A percentile compares a stretch with the other conserved stretches of the same genome.
phyloP scores from a whole-genome alignment of 2,888 invertebrate species.

The Pyrocoelia pectoralis region DNA sequence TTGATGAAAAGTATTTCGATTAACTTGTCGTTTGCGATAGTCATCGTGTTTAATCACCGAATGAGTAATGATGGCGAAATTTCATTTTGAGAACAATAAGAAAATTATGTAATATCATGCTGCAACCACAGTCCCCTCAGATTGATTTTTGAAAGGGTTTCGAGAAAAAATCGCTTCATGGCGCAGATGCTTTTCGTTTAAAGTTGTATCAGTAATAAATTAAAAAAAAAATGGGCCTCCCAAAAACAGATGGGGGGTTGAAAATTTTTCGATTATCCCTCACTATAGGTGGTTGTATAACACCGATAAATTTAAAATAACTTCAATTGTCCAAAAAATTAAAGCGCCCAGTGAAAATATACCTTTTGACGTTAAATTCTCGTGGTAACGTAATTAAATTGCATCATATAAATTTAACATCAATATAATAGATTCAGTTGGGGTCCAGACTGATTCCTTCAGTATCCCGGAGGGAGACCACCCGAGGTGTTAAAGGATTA shows the following conservation, averaged over 20 bases:
- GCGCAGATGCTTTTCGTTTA: not conserved
- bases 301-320: not conserved
- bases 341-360: not conserved
- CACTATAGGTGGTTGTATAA: slow-evolving; percentile 7
- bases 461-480: slow-evolving; percentile 28
- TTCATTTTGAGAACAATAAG: not conserved
- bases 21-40: slow-evolving; percentile 1
- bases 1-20: not conserved
- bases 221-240: not conserved
- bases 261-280: slow-evolving; percentile 6
- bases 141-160: not conserved
- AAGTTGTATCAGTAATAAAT: not conserved
- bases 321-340: slow-evolving; percentile 1
- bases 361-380: not conserved
- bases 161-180: not conserved
- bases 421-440: not conserved
- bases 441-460: slow-evolving; percentile 12
- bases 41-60: not conserved
- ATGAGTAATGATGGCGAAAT: not conserved
- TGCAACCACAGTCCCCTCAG: not conserved
- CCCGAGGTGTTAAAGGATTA: slow-evolving; percentile 35
- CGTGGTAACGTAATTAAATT: slow-evolving; percentile 27
- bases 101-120: not conserved
- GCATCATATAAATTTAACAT: slow-evolving; percentile 19
- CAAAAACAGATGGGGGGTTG: slow-evolving; percentile 2